A percentile compares a stretch with the other conserved stretches of the same genome.
Evolutionary conservation across 2,797 vertebrate genomes (phyloP).

Genomic region (Myoxocephalus aenaeus): DNA sequence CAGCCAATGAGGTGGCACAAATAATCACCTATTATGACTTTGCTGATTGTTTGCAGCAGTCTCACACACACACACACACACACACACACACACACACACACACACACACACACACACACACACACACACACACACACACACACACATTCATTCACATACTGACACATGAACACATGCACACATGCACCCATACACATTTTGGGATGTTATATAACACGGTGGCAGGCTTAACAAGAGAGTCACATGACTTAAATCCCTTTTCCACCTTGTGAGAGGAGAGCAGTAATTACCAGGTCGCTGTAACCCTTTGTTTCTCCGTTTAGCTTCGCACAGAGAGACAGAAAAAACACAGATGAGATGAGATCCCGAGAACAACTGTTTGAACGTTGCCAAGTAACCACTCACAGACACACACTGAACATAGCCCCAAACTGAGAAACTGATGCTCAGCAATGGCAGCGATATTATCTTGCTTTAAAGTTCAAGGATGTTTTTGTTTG

Average conservation of each 20-base stretch:
- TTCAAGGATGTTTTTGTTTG: conserved; percentile 56
- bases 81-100: too few relatives aligned
- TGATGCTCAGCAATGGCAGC: conserved; percentile 67
- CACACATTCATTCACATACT: conserved; percentile 13
- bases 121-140: too few relatives aligned
- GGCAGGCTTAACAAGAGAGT: conserved; percentile 58
- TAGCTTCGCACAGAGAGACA: conserved; percentile 50
- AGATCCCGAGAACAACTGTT: conserved; percentile 70
- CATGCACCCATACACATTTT: conserved; percentile 11
- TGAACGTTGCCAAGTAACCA: conserved; percentile 72
- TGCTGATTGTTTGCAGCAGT: conserved; percentile 32
- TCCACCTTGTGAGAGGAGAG: conserved; percentile 69
- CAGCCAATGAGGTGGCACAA: conserved; percentile 53
- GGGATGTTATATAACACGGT: conserved; percentile 68
- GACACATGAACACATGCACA: conserved; percentile 5
- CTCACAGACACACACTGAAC: conserved; percentile 62
- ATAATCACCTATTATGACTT: conserved; percentile 60
- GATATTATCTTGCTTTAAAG: conserved; percentile 57
- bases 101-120: too few relatives aligned
- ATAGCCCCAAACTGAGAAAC: conserved; percentile 53
- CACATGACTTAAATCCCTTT: conserved; percentile 77
- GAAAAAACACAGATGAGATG: conserved; percentile 36
- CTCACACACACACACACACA: neutral
- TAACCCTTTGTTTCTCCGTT: conserved; percentile 67
- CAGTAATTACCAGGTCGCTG: conserved; percentile 54